These are phyloP conservation scores for Elegia similella DNA, from an alignment of 2,888 invertebrate species.

Conservation along the genomic window DNA sequence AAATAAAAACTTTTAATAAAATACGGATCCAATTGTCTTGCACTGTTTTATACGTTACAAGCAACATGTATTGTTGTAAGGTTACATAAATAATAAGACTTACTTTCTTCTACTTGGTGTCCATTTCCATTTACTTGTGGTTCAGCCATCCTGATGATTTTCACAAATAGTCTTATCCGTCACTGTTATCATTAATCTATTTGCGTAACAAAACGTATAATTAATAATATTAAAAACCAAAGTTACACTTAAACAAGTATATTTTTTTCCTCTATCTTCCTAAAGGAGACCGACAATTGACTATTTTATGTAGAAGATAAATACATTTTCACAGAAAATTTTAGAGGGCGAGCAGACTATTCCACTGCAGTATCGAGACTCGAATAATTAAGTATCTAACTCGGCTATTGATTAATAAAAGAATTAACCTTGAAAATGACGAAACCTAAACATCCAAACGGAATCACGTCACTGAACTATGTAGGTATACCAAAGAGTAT, in stretches of 20 bases:
- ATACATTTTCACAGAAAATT: background rate
- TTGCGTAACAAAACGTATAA: background rate
- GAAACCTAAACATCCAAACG: no score
- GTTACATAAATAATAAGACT: conserved; percentile 18
- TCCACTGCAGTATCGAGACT: background rate
- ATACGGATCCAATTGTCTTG: no score
- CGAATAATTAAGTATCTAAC: background rate
- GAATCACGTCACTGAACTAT: no score
- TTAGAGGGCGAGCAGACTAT: background rate
- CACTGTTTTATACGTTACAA: no score
- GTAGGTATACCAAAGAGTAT: no score
- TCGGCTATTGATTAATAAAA: background rate
- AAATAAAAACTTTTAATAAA: no score
- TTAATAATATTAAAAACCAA: background rate
- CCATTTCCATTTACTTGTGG: conserved; percentile 54
- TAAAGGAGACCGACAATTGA: background rate
- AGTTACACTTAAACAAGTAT: background rate
- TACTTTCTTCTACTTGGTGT: conserved; percentile 50
- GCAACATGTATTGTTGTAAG: no score
- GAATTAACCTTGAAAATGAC: conserved; percentile 2
- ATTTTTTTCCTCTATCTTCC: background rate
- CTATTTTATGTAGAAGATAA: background rate
- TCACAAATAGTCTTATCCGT: background rate
- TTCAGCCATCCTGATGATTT: conserved; percentile 40
- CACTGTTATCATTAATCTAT: background rate